A percentile compares a stretch with the other conserved stretches of the same genome.
These are phyloP conservation scores for Sorex fumeus DNA, from an alignment of 2,113 vertebrate genomes.

Conservation along the genomic window DNA sequence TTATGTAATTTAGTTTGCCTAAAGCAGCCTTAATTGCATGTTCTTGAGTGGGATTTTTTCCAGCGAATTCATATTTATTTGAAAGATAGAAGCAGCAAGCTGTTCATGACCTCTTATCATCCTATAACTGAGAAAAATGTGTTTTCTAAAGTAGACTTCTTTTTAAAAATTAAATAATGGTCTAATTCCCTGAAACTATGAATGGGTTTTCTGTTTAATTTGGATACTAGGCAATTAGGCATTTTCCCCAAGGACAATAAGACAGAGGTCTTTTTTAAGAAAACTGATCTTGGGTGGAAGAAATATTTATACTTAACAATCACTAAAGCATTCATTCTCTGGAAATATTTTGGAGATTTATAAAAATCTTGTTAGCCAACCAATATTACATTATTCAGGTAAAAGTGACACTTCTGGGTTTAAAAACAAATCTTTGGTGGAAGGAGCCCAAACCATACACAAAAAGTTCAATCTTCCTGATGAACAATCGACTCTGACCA, in stretches of 20 bases:
- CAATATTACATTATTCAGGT: neutral
- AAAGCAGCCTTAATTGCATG: neutral
- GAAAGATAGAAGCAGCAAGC: neutral
- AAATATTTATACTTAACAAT: neutral
- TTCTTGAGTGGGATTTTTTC: neutral
- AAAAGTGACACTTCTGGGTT: neutral
- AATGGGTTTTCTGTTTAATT: neutral
- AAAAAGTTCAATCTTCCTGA: neutral
- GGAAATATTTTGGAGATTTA: neutral
- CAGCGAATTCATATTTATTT: neutral
- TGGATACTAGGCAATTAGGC: neutral
- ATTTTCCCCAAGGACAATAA: neutral
- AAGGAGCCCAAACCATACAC: neutral
- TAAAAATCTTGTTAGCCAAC: neutral
- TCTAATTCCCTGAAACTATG: neutral
- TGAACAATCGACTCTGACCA: neutral
- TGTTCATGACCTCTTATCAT: neutral
- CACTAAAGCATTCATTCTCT: neutral
- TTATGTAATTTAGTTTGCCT: neutral
- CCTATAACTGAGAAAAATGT: neutral
- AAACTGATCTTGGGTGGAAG: neutral
- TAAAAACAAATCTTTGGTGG: constrained; percentile 11
- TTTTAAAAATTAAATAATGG: neutral
- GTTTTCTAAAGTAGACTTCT: neutral
- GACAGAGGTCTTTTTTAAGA: constrained; percentile 16